A percentile compares a stretch with the other conserved stretches of the same genome.
Evolutionary conservation across 2,113 vertebrate genomes (phyloP).

Genomic region (Antennarius striatus): DNA sequence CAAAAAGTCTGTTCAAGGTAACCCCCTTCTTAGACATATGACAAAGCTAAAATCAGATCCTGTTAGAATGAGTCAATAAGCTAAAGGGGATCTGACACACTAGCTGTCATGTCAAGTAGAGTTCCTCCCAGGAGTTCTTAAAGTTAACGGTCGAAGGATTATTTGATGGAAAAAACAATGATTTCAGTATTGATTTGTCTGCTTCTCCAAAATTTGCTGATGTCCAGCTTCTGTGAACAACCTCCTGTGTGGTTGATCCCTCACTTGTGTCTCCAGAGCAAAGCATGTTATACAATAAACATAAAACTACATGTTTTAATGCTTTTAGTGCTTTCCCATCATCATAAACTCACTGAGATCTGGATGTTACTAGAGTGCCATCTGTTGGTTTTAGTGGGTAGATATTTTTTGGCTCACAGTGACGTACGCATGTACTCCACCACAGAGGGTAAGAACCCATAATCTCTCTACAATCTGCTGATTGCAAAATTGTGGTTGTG

Average conservation of each 20-base stretch:
- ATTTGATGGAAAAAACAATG: constrained; percentile 6
- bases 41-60: neutral
- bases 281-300: constrained; percentile 9
- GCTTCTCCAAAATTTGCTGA: neutral
- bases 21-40: neutral
- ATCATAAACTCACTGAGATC: constrained; percentile 7
- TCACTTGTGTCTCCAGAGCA: constrained; percentile 9
- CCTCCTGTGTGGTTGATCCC: neutral
- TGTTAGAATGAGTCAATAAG: neutral
- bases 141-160: constrained; percentile 13
- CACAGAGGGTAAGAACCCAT: constrained; percentile 64
- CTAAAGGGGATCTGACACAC: constrained; percentile 5
- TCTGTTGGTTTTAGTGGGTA: constrained; percentile 63
- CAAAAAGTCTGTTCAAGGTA: constrained; percentile 20
- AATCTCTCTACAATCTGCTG: constrained; percentile 62
- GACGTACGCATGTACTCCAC: constrained; percentile 53
- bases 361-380: constrained; percentile 73
- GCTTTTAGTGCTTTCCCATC: neutral
- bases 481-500: constrained; percentile 39
- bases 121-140: constrained; percentile 4
- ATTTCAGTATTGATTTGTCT: neutral
- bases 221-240: constrained; percentile 5
- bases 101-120: constrained; percentile 28
- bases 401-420: constrained; percentile 24
- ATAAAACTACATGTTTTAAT: constrained; percentile 15